Evolutionary conservation across 2,888 invertebrate species (phyloP).

Genomic region (Acleris holmiana): DNA sequence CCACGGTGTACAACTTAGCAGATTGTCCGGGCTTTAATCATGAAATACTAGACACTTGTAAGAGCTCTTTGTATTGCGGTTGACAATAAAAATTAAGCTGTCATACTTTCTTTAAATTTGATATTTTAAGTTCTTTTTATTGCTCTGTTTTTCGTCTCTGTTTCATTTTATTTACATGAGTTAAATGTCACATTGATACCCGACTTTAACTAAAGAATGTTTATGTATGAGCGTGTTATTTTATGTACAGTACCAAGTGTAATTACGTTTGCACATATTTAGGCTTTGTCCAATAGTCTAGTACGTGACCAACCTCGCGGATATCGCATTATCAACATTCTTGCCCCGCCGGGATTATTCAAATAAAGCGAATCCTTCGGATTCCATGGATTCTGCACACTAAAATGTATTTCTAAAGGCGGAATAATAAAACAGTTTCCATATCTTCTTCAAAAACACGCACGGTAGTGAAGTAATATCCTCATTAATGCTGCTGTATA

Average conservation of each 20-base stretch:
- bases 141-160: too few species aligned
- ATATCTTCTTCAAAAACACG: not conserved
- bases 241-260: not conserved
- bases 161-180: too few species aligned
- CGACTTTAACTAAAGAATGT: not conserved
- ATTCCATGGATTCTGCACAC: constrained; percentile 13
- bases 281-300: constrained; percentile 41
- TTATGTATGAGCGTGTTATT: not conserved
- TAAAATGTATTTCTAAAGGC: constrained; percentile 1
- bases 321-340: constrained; percentile 56
- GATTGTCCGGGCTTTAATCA: too few species aligned
- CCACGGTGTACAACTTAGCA: too few species aligned
- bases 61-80: too few species aligned
- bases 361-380: constrained; percentile 49
- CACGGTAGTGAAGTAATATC: too few species aligned
- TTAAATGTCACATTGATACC: too few species aligned
- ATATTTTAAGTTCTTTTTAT: too few species aligned
- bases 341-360: constrained; percentile 58
- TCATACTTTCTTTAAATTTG: too few species aligned
- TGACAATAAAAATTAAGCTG: too few species aligned
- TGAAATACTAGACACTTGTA: too few species aligned
- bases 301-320: constrained; percentile 55
- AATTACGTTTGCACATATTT: not conserved
- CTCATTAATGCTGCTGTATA: too few species aligned
- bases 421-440: constrained; percentile 7